phyloP scores from a whole-genome alignment of 2,888 invertebrate genomes.

The Panzeria rudis region DNA sequence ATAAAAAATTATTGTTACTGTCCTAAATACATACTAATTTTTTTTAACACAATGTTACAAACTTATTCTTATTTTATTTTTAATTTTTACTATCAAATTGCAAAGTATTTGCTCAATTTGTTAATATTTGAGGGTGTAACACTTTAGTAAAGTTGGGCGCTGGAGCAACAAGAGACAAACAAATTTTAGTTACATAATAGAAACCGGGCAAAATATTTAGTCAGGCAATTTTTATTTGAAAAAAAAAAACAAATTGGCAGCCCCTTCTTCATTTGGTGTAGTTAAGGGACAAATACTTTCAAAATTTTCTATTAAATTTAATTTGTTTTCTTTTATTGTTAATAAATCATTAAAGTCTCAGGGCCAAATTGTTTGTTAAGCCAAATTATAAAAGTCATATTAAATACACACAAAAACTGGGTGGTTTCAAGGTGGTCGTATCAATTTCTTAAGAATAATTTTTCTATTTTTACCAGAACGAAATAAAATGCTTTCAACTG shows the following conservation, averaged over 20 bases:
- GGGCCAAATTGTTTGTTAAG: conserved; percentile 5
- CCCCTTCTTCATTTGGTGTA: too few relatives aligned
- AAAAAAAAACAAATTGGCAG: too few relatives aligned
- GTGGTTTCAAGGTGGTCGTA: neutral
- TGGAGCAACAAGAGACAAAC: too few relatives aligned
- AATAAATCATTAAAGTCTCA: conserved; percentile 17
- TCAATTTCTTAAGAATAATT: conserved; percentile 1
- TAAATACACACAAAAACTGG: neutral
- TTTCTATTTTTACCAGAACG: neutral
- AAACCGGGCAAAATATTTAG: too few relatives aligned
- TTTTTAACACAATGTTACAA: conserved; percentile 3
- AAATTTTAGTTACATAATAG: too few relatives aligned
- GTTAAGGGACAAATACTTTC: too few relatives aligned
- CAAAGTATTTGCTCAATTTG: too few relatives aligned
- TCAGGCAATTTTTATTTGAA: too few relatives aligned
- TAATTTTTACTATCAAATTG: too few relatives aligned
- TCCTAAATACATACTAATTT: conserved; percentile 31
- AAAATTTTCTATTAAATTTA: too few relatives aligned
- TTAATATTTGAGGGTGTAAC: too few relatives aligned
- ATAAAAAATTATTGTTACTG: conserved; percentile 5
- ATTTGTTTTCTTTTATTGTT: conserved; percentile 9
- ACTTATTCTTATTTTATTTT: neutral
- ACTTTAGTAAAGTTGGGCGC: too few relatives aligned
- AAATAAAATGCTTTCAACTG: neutral
- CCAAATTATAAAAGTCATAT: neutral